Percentiles rank a stretch among this genome's conserved stretches.
Conservation (phyloP, 2,888 invertebrate genomes). For the Meteorus cinctellus region DNA sequence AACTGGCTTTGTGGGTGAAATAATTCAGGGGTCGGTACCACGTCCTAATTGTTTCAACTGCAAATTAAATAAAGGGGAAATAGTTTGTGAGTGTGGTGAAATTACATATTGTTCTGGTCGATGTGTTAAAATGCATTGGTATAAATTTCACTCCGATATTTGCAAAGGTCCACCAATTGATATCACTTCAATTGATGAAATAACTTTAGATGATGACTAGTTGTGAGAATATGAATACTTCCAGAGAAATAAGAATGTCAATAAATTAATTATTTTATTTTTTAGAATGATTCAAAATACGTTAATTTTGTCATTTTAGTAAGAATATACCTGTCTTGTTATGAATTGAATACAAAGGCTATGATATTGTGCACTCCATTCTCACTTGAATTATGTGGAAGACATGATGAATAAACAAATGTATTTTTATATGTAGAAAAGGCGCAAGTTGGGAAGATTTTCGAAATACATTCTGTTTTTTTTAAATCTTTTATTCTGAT, state of each 20-base stretch:
- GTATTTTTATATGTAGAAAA: background rate
- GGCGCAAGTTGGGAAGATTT: background rate
- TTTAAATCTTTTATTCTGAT: constrained; percentile 21
- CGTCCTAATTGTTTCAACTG: background rate
- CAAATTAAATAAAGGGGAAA: background rate
- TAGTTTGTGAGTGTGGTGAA: background rate
- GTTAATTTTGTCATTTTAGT: too few relatives aligned
- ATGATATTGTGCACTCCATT: too few relatives aligned
- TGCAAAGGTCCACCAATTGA: background rate
- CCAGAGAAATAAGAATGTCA: background rate
- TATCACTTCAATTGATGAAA: background rate
- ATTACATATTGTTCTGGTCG: background rate
- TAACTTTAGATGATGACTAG: constrained; percentile 24
- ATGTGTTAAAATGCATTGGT: background rate
- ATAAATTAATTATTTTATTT: background rate
- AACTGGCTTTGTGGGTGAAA: background rate
- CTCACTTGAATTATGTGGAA: background rate
- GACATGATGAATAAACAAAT: background rate
- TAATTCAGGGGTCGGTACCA: background rate
- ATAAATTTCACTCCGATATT: background rate
- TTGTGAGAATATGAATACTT: background rate
- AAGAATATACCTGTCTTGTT: too few relatives aligned
- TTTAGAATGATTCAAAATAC: too few relatives aligned
- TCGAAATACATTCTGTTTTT: background rate
- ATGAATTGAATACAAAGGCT: too few relatives aligned